These are phyloP conservation scores for Drosophila tripunctata DNA, from an alignment of 2,888 invertebrate species.

Conservation along the genomic window DNA sequence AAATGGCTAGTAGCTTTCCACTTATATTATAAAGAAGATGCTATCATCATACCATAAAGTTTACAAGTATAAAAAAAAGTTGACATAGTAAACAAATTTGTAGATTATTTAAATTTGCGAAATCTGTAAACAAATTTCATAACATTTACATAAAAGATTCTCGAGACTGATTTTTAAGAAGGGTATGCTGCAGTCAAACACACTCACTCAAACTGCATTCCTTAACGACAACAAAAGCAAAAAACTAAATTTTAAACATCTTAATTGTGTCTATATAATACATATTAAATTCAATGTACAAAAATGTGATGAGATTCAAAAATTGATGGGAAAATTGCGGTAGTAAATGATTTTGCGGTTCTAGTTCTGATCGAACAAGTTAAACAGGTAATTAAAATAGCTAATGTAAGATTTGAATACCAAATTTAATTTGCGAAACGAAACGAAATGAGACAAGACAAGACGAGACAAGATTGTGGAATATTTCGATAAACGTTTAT, in stretches of 20 bases:
- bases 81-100: too few species aligned
- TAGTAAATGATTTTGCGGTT: conserved; percentile 5
- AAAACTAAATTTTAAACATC: too few species aligned
- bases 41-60: too few species aligned
- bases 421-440: conserved; percentile 8
- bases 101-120: too few species aligned
- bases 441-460: not conserved
- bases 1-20: too few species aligned
- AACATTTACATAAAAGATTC: too few species aligned
- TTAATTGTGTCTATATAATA: not conserved
- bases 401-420: conserved; percentile 4
- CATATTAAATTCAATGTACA: not conserved
- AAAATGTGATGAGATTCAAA: not conserved
- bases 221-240: too few species aligned
- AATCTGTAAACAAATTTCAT: too few species aligned
- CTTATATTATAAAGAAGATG: too few species aligned
- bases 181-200: not conserved
- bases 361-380: conserved; percentile 17
- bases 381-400: conserved; percentile 23
- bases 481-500: not conserved
- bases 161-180: too few species aligned
- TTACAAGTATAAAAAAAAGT: too few species aligned
- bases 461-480: not conserved
- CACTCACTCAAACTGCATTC: not conserved
- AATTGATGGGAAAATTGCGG: conserved; percentile 1